Conservation (phyloP, 2,888 invertebrate genomes). For the Stenurella melanura region DNA sequence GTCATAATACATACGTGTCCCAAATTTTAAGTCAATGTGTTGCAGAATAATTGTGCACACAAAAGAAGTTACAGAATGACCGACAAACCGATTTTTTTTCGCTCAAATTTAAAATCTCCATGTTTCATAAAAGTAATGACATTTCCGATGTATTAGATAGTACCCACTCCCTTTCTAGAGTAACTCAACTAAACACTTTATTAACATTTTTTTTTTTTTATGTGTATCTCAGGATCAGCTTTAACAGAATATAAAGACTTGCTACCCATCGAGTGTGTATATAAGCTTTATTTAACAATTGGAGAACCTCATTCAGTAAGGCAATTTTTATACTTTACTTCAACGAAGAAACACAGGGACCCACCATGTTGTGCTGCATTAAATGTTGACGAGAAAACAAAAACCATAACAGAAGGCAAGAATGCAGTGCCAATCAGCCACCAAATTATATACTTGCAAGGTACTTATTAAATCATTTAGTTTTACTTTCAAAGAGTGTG, state of each 20-base stretch:
- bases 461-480: slow-evolving; percentile 30
- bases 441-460: slow-evolving; percentile 42
- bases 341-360: slow-evolving; percentile 52
- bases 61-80: too few species aligned
- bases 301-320: slow-evolving; percentile 64
- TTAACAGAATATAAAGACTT: slow-evolving; percentile 61
- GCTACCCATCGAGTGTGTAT: slow-evolving; percentile 62
- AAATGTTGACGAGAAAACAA: slow-evolving; percentile 19
- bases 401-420: slow-evolving; percentile 29
- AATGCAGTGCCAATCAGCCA: slow-evolving; percentile 47
- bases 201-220: background rate
- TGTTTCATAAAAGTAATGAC: too few species aligned
- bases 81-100: too few species aligned
- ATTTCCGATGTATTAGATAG: too few species aligned
- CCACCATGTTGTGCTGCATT: slow-evolving; percentile 56
- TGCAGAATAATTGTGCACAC: too few species aligned
- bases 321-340: slow-evolving; percentile 59
- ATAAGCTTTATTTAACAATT: slow-evolving; percentile 61
- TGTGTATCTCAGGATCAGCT: slow-evolving; percentile 51
- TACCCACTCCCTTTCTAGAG: too few species aligned
- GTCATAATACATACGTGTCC: too few species aligned
- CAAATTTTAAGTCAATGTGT: too few species aligned
- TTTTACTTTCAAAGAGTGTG: too few species aligned
- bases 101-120: too few species aligned
- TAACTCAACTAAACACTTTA: too few species aligned